A percentile compares a stretch with the other conserved stretches of the same genome.
Conservation (phyloP, 2,113 vertebrate genomes). For the Alexandromys fortis region DNA sequence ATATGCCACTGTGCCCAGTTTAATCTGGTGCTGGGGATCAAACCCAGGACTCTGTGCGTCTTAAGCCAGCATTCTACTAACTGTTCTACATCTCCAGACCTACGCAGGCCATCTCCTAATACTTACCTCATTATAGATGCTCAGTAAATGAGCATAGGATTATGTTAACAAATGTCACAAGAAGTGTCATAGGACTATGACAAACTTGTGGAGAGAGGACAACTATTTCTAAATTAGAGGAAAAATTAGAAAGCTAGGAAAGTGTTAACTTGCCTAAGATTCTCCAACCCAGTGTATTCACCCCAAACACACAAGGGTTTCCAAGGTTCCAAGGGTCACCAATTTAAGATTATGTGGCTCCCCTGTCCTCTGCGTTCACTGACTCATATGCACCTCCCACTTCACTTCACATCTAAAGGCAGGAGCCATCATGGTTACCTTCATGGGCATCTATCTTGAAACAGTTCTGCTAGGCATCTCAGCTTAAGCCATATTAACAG, state of each 20-base stretch:
- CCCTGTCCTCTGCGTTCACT: too few relatives aligned
- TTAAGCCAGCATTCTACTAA: not conserved
- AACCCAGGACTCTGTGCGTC: not conserved
- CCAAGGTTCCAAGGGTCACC: not conserved
- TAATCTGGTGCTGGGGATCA: not conserved
- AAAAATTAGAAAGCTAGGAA: not conserved
- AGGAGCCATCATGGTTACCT: not conserved
- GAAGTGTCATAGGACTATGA: not conserved
- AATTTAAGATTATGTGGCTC: not conserved
- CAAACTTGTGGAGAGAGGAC: not conserved
- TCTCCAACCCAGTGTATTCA: too few relatives aligned
- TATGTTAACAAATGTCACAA: not conserved
- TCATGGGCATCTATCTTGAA: not conserved
- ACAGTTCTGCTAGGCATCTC: not conserved
- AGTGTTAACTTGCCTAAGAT: not conserved
- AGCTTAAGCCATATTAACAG: not conserved
- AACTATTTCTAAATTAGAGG: not conserved
- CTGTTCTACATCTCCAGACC: not conserved
- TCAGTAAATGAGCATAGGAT: not conserved
- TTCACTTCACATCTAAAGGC: not conserved
- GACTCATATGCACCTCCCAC: not conserved
- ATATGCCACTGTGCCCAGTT: not conserved
- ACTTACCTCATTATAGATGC: not conserved
- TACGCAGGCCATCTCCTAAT: not conserved
- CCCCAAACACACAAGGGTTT: not conserved